Base-by-base conservation (phyloP, 2,113 vertebrate genomes). In the Rallus limicola region DNA sequence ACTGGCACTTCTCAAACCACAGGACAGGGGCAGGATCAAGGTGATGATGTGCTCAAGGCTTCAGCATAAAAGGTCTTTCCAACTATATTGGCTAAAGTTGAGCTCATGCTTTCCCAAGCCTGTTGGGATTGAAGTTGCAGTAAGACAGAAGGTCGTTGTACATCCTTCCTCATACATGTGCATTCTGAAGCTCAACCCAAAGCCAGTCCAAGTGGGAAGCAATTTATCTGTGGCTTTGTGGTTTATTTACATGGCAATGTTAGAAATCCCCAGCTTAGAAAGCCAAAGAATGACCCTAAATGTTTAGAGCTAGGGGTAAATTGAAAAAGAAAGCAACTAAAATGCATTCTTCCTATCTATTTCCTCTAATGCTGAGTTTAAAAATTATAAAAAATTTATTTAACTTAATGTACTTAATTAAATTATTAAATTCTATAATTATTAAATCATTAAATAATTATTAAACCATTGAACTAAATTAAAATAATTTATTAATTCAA, bases 241-340 rank as follows among this genome's bases (percentile, higher is more conserved):
- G 75, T 87, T 93, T 97, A 70, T 92, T 92, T 96, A 90, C 76
- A 90, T 92, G 89, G 65, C 77, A 95, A 93, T 92, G 82, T 70
- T 74, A 86, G 31, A 94, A 88, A 89, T 93, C 83, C 53, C 38
- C 64, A 8, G 88, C 52, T 82, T 82, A 92, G 83, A 86, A 90
- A 78, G n/a, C 36, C 69, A 93, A 94, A 82, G 53, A 95, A 74
- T 94, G 88, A 69, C 31, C 90, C 64, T 81, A 83, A 69, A 60
- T 53, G 26, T 42, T 62, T 95, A 84, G 48, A 69, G 76, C 70
- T 50, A 59, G 38, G 36, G 86, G 92, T 72, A 86, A 63, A 84
- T 38, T 58, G 95, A 95, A 97, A 97, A 92, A 76, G 93, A 97
- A 97, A 96, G 95, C 79, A 76, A 60, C 38, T 87, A 91, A 92